phyloP scores from a whole-genome alignment of 2,113 vertebrate species.

The Anseranas semipalmata region DNA sequence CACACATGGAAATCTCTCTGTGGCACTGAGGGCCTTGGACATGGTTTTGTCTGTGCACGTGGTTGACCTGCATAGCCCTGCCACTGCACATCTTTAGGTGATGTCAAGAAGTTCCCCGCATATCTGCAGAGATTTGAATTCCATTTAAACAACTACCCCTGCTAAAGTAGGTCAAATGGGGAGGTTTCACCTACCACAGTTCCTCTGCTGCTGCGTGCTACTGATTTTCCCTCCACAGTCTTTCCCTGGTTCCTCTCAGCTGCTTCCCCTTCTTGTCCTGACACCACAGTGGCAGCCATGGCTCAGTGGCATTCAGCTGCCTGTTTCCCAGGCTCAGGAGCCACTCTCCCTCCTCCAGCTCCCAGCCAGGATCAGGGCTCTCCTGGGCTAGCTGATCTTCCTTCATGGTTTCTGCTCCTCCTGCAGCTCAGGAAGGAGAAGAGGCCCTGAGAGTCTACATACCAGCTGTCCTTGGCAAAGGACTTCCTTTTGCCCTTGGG shows the following conservation, averaged over 20 bases:
- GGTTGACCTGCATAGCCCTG: not conserved
- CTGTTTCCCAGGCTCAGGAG: not conserved
- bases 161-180: not conserved
- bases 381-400: not conserved
- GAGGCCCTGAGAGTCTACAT: too few relatives aligned
- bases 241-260: not conserved
- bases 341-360: not conserved
- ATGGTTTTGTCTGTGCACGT: accelerated
- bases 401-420: too few relatives aligned
- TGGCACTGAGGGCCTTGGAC: not conserved
- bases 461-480: too few relatives aligned
- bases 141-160: not conserved
- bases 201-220: not conserved
- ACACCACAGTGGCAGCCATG: not conserved
- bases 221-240: not conserved
- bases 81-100: accelerated
- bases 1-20: accelerated
- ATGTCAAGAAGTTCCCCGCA: not conserved
- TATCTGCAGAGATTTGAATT: conserved; percentile 45
- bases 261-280: not conserved
- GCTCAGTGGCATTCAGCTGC: not conserved
- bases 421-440: too few relatives aligned
- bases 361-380: not conserved
- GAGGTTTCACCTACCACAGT: not conserved
- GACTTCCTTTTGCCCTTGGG: too few relatives aligned